Evolutionary conservation across 1,140 invertebrate genomes (phyloP).

Genomic region (Drosophila aff.): DNA sequence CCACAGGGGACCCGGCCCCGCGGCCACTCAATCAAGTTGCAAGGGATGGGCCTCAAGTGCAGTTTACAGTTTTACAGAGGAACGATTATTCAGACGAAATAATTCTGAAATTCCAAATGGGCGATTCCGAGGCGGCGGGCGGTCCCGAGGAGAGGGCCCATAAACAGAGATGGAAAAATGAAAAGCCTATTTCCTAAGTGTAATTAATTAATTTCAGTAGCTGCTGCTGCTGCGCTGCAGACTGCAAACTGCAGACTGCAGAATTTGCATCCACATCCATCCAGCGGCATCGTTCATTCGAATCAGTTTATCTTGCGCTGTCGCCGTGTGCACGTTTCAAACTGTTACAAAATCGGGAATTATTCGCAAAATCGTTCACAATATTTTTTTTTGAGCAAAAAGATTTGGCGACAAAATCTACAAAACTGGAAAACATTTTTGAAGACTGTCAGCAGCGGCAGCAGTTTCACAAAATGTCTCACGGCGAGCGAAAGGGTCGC

Average conservation of each 20-base stretch:
- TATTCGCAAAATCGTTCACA: neutral
- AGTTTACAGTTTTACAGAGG: conserved; percentile 34
- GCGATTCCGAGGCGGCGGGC: conserved; percentile 4
- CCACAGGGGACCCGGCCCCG: conserved; percentile 17
- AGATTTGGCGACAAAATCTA: neutral
- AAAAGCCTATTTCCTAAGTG: conserved; percentile 84
- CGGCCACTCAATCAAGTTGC: conserved; percentile 36
- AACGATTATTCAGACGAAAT: conserved; percentile 10
- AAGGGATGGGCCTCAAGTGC: conserved; percentile 57
- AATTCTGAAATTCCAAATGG: conserved; percentile 9
- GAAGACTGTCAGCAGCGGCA: conserved; percentile 43
- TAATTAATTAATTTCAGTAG: conserved; percentile 82
- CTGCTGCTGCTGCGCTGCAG: conserved; percentile 41
- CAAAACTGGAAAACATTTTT: conserved; percentile 40
- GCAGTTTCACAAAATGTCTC: conserved; percentile 72
- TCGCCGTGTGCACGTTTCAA: conserved; percentile 47
- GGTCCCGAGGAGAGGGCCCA: conserved; percentile 20
- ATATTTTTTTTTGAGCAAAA: neutral
- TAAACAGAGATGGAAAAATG: conserved; percentile 52
- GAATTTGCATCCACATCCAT: conserved; percentile 29
- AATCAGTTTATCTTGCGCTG: conserved; percentile 64
- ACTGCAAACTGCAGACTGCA: conserved; percentile 21
- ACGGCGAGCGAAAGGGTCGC: conserved; percentile 76
- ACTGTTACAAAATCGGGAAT: neutral
- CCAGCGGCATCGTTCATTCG: conserved; percentile 2